Evolutionary conservation across 2,888 invertebrate species (phyloP).

Genomic region (Drosophila meridiana): DNA sequence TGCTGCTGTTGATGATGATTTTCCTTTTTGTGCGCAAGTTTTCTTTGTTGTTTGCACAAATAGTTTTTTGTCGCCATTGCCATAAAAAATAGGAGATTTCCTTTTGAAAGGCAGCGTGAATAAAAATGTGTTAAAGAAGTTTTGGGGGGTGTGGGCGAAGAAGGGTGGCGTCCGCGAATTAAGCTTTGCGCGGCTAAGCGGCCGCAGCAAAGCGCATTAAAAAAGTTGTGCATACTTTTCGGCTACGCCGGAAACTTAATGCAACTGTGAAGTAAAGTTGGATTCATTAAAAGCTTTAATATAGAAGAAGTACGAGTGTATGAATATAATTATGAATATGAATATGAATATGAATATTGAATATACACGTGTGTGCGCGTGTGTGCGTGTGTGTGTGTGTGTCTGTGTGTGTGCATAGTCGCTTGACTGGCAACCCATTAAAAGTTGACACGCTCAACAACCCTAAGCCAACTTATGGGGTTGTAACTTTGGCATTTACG

Average conservation of each 20-base stretch:
- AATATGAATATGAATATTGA: constrained; percentile 75
- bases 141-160: constrained; percentile 6
- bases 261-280: constrained; percentile 36
- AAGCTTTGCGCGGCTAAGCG: constrained; percentile 72
- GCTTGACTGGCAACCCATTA: constrained; percentile 62
- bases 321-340: constrained; percentile 52
- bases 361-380: constrained; percentile 36
- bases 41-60: constrained; percentile 80
- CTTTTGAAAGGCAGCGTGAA: constrained; percentile 64
- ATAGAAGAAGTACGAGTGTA: constrained; percentile 29
- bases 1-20: constrained; percentile 65
- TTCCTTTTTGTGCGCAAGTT: constrained; percentile 73
- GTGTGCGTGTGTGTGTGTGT: constrained; percentile 16
- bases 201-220: constrained; percentile 74
- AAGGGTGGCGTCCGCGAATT: constrained; percentile 48
- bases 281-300: constrained; percentile 70
- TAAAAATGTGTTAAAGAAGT: constrained; percentile 30
- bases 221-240: constrained; percentile 52
- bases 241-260: constrained; percentile 21
- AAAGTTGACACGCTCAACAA: constrained; percentile 67
- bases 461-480: constrained; percentile 64
- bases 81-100: constrained; percentile 71
- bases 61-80: constrained; percentile 74
- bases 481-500: constrained; percentile 76
- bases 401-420: constrained; percentile 9